Evolutionary conservation across 1,140 invertebrate species (phyloP), one percentile per base, ranked within the genome.

Genomic region (Fopius arisanus): DNA sequence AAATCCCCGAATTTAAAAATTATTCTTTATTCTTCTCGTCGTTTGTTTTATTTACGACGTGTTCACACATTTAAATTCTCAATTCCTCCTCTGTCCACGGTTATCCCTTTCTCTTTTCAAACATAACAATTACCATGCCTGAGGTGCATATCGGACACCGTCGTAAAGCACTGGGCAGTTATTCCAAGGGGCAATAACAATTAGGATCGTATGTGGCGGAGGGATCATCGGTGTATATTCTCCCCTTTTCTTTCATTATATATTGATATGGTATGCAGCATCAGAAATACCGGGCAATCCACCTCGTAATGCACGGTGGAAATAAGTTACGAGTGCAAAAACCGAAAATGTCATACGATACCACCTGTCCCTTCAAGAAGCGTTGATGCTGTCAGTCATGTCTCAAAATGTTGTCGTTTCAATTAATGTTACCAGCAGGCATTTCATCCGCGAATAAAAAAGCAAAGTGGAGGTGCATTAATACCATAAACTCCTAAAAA

Each of bases 81-180:
- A 26, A 23, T 23, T 59, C 54, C n/a, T 26, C 54, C 54, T 59
- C 23, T 41, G 33, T 67, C 21, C 21, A 67, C 3, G 66, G 23
- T 33, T 51, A 28, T 37, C 21, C 40, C 69, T 70, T 19, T 70
- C 48, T 80, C 79, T 73, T 79, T 79, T 51, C 75, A 75, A 80
- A 80, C 79, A 78, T 79, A 82, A 80, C 81, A 82, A 79, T 82
- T 80, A 80, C 73, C 76, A 74, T 82, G 76, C 77, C 75, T 77
- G 74, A 80, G 76, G 78, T 76, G 73, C 74, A 76, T 76, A 77
- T 80, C 75, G 74, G 75, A 75, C 74, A 73, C 75, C 77, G 73
- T 74, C 78, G 77, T 82, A 82, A 82, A 82, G 75, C 76, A 80
- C 77, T 70, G 78, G 78, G 33, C 66, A 67, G 77, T 79, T 79